phyloP scores from a whole-genome alignment of 2,797 vertebrate species.

The Gephyroberyx darwinii region DNA sequence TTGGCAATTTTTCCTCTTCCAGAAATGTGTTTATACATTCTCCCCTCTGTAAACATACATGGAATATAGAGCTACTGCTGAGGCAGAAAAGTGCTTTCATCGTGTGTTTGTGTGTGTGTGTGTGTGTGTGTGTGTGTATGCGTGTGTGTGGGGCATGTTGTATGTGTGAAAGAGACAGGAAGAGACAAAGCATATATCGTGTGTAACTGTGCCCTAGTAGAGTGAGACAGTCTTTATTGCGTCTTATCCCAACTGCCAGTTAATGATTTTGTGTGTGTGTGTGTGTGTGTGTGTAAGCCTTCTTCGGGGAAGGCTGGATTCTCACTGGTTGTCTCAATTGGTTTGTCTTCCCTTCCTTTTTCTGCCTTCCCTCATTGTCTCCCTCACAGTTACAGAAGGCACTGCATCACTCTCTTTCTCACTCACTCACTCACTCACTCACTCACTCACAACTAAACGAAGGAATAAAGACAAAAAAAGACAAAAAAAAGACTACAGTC shows the following conservation, averaged over 20 bases:
- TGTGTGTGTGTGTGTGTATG: constrained; percentile 5
- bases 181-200: constrained; percentile 15
- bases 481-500: constrained; percentile 27
- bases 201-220: constrained; percentile 31
- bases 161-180: constrained; percentile 1
- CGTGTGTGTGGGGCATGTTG: background rate
- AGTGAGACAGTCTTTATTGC: constrained; percentile 29
- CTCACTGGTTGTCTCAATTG: constrained; percentile 44
- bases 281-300: constrained; percentile 29
- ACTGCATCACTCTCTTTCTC: constrained; percentile 23
- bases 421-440: constrained; percentile 16
- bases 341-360: constrained; percentile 37
- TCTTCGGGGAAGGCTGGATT: constrained; percentile 44
- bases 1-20: constrained; percentile 42
- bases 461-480: constrained; percentile 16
- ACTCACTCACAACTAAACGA: constrained; percentile 12
- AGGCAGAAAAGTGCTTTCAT: constrained; percentile 48
- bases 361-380: constrained; percentile 4
- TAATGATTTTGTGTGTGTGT: constrained; percentile 13
- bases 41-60: constrained; percentile 40
- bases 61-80: constrained; percentile 42
- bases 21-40: constrained; percentile 46
- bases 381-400: constrained; percentile 47
- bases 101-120: constrained; percentile 33
- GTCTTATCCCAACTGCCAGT: constrained; percentile 47